Evolutionary conservation across 53 echinoderm and acorn worm species (phyloP).

Genomic region (Paelopatides confundens): DNA sequence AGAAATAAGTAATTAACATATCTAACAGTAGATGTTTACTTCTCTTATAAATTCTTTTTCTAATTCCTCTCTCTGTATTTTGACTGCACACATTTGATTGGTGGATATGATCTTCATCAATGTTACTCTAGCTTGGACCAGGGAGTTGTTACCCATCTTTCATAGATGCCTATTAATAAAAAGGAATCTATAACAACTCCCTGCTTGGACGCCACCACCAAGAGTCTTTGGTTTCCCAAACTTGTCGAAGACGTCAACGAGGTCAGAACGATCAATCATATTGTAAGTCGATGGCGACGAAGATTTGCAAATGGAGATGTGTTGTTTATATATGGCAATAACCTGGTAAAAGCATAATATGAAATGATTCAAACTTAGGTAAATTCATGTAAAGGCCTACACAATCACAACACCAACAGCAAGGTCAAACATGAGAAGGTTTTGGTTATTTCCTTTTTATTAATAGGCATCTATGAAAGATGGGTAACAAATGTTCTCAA

Average conservation of each 20-base stretch:
- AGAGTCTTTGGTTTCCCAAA: neutral
- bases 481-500: too few species aligned
- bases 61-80: neutral
- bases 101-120: neutral
- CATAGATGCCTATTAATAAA: too few species aligned
- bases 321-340: neutral
- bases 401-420: too few species aligned
- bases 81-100: neutral
- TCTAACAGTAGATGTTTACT: neutral
- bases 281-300: neutral
- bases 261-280: neutral
- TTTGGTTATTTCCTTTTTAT: too few species aligned
- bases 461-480: too few species aligned
- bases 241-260: neutral
- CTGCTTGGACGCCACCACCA: neutral
- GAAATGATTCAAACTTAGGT: too few species aligned
- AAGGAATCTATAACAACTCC: too few species aligned
- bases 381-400: too few species aligned
- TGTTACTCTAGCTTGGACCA: neutral
- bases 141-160: too few species aligned
- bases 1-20: too few species aligned
- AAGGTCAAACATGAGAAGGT: too few species aligned
- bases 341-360: neutral
- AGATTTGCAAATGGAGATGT: neutral
- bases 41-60: neutral